phyloP scores from a whole-genome alignment of 2,888 invertebrate genomes.

The Hypomecis atomaria region DNA sequence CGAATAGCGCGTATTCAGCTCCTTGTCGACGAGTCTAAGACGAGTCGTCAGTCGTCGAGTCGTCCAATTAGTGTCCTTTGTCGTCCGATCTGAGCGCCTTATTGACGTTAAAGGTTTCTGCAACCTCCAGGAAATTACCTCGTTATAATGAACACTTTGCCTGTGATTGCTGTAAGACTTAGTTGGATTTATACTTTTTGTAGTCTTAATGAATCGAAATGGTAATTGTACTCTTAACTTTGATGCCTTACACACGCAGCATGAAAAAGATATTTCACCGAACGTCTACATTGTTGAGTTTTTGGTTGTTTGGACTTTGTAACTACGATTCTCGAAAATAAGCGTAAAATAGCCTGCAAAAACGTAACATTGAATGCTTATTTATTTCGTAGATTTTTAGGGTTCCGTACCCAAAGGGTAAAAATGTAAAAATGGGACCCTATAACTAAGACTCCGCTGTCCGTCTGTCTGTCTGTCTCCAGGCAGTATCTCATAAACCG shows the following conservation, averaged over 20 bases:
- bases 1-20: slow-evolving; percentile 26
- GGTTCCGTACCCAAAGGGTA: too few relatives aligned
- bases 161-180: slow-evolving; percentile 10
- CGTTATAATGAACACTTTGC: slow-evolving; percentile 31
- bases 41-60: slow-evolving; percentile 1
- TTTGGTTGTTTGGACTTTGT: too few relatives aligned
- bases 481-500: too few relatives aligned
- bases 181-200: not conserved
- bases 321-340: too few relatives aligned
- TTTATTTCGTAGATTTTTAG: too few relatives aligned
- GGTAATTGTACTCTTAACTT: not conserved
- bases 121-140: slow-evolving; percentile 42
- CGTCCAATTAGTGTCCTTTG: slow-evolving; percentile 55
- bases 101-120: slow-evolving; percentile 48
- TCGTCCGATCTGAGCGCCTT: slow-evolving; percentile 41
- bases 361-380: too few relatives aligned
- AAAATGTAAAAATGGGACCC: too few relatives aligned
- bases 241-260: not conserved
- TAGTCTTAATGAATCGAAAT: not conserved
- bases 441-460: too few relatives aligned
- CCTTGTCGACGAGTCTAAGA: slow-evolving; percentile 5
- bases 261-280: too few relatives aligned
- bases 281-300: too few relatives aligned
- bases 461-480: too few relatives aligned
- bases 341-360: too few relatives aligned